A percentile compares a stretch with the other conserved stretches of the same genome.
phyloP scores from a whole-genome alignment of 2,113 vertebrate genomes.

The Indri indri region DNA sequence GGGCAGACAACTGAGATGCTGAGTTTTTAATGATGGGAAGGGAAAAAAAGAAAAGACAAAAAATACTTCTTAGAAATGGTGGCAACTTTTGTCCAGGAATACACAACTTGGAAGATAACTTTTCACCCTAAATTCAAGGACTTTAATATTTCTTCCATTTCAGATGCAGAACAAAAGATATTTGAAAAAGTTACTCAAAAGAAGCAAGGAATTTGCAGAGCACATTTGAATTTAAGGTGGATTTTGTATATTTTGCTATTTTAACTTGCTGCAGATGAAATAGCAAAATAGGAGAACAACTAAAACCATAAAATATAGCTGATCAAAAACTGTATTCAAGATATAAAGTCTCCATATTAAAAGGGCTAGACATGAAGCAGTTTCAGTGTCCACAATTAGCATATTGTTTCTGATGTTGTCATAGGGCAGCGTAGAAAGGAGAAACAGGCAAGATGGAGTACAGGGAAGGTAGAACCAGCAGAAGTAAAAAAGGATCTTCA shows the following conservation, averaged over 20 bases:
- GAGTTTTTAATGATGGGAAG: background rate
- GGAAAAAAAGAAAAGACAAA: background rate
- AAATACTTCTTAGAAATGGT: background rate
- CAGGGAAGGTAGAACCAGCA: background rate
- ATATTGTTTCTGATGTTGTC: background rate
- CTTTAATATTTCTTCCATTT: slow-evolving; percentile 44
- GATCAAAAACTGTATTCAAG: background rate
- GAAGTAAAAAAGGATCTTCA: background rate
- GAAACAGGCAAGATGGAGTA: background rate
- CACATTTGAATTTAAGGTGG: slow-evolving; percentile 44
- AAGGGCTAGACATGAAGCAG: background rate
- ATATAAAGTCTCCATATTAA: background rate
- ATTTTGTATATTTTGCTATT: slow-evolving; percentile 53
- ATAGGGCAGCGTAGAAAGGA: background rate
- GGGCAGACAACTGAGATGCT: background rate
- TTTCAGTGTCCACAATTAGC: background rate
- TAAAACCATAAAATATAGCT: background rate
- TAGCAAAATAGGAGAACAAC: slow-evolving; percentile 6
- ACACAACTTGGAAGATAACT: background rate
- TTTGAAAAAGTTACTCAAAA: slow-evolving; percentile 46
- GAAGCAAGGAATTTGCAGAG: background rate
- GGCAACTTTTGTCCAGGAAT: background rate
- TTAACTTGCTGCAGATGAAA: slow-evolving; percentile 21
- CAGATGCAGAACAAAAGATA: slow-evolving; percentile 14
- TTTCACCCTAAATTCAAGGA: background rate